A percentile compares a stretch with the other conserved stretches of the same genome.
Evolutionary conservation across 1,140 invertebrate genomes (phyloP).

Genomic region (Psilanteris sp.): DNA sequence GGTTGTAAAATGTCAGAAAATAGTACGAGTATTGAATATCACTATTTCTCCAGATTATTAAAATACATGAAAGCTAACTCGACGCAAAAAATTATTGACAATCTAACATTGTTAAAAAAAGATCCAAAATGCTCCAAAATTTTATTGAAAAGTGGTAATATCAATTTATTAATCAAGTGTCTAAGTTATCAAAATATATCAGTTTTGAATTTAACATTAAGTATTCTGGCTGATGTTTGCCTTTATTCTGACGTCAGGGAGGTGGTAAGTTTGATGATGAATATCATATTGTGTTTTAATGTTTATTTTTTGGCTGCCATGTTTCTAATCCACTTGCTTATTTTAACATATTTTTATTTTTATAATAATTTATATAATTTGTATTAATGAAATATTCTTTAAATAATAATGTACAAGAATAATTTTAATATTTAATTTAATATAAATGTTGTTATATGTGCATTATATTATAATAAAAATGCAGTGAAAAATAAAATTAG

Average conservation of each 20-base stretch:
- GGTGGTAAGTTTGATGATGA: slow-evolving; percentile 54
- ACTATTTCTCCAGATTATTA: slow-evolving; percentile 57
- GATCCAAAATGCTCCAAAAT: slow-evolving; percentile 67
- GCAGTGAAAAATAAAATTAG: too few relatives aligned
- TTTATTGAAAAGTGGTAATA: slow-evolving; percentile 55
- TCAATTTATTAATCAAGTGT: slow-evolving; percentile 66
- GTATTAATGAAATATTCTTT: too few relatives aligned
- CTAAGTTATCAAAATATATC: slow-evolving; percentile 63
- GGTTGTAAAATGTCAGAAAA: slow-evolving; percentile 67
- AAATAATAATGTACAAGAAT: too few relatives aligned
- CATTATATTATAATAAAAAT: too few relatives aligned
- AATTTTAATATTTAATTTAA: too few relatives aligned
- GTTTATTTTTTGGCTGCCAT: too few relatives aligned
- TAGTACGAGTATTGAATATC: slow-evolving; percentile 47
- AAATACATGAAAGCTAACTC: slow-evolving; percentile 61
- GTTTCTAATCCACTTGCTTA: too few relatives aligned
- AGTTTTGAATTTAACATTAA: slow-evolving; percentile 69
- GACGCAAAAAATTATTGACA: slow-evolving; percentile 60
- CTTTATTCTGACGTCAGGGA: slow-evolving; percentile 64
- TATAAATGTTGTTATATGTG: too few relatives aligned
- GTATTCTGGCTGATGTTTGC: slow-evolving; percentile 72
- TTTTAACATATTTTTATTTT: too few relatives aligned
- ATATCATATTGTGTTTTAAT: too few relatives aligned
- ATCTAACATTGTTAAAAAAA: slow-evolving; percentile 65
- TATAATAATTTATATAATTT: too few relatives aligned